These are phyloP conservation scores for Incurvaria masculella DNA, from an alignment of 2,888 invertebrate species.

Conservation along the genomic window DNA sequence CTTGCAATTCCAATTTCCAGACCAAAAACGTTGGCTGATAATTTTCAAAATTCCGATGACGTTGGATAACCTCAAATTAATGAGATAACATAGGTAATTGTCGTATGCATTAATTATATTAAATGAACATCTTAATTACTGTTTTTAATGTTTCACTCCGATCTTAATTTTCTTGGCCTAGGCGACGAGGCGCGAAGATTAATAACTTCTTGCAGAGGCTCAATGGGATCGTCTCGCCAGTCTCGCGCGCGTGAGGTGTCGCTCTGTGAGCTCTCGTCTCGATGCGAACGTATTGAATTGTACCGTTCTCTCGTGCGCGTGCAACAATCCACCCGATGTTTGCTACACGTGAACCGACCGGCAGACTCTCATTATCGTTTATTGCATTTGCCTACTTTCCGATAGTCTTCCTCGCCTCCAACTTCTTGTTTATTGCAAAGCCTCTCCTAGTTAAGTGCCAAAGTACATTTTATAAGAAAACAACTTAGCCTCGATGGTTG, in stretches of 20 bases:
- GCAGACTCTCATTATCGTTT: no score
- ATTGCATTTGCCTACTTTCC: no score
- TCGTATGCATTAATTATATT: slow-evolving; percentile 1
- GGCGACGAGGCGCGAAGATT: neutral
- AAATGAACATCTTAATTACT: slow-evolving; percentile 6
- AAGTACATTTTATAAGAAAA: no score
- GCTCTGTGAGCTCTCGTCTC: neutral
- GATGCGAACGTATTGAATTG: neutral
- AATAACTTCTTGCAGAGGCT: neutral
- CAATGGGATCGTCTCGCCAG: neutral
- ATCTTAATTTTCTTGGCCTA: slow-evolving; percentile 4
- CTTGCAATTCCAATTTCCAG: slow-evolving; percentile 1
- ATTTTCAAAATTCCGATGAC: no score
- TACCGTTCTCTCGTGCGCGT: neutral
- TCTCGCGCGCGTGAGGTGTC: neutral
- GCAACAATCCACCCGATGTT: no score
- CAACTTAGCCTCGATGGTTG: no score
- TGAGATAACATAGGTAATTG: no score
- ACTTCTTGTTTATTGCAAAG: no score
- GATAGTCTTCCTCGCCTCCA: no score
- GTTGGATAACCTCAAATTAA: no score
- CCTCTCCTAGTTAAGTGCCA: no score
- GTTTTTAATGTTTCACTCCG: slow-evolving; percentile 1
- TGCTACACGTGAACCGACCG: no score
- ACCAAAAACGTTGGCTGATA: neutral